A percentile compares a stretch with the other conserved stretches of the same genome.
These are phyloP conservation scores for Prunella fulvescens DNA, from an alignment of 2,113 vertebrate genomes.

Conservation along the genomic window DNA sequence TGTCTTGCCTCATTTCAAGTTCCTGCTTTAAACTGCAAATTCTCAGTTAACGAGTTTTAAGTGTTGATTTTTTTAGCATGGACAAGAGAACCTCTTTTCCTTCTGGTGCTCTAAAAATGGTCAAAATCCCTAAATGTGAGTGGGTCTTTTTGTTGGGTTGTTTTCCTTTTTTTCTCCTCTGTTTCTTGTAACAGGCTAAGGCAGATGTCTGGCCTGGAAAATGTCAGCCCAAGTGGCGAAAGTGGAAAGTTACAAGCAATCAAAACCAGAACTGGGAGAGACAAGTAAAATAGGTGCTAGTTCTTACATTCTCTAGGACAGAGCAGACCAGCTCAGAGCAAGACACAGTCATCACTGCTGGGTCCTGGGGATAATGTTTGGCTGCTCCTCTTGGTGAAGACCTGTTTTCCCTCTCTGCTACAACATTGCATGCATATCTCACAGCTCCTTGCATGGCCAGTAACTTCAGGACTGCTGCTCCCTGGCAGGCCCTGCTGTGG, in stretches of 20 bases:
- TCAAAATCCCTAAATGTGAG: not conserved
- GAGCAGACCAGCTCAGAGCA: not conserved
- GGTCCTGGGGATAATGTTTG: fast-evolving
- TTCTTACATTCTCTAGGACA: not conserved
- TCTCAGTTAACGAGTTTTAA: not conserved
- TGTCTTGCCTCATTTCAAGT: slow-evolving; percentile 28
- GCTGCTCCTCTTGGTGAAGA: not conserved
- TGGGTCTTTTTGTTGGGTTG: not conserved
- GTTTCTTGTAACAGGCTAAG: not conserved
- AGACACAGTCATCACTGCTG: not conserved
- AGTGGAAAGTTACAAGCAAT: slow-evolving; percentile 27
- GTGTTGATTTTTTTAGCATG: not conserved
- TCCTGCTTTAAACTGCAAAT: slow-evolving; percentile 11
- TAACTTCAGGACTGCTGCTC: not conserved
- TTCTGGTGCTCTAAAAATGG: not conserved
- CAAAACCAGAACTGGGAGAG: not conserved
- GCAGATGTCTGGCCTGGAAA: slow-evolving; percentile 18
- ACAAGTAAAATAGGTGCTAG: slow-evolving; percentile 14
- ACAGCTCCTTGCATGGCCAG: not conserved
- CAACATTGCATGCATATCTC: not conserved
- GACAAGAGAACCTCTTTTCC: not conserved
- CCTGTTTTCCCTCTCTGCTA: not conserved
- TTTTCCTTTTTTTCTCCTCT: not conserved
- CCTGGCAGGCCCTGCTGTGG: not conserved
- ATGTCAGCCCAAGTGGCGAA: slow-evolving; percentile 2